Conservation (phyloP, 2,797 vertebrate species). For the Enteromius paludinosus region DNA sequence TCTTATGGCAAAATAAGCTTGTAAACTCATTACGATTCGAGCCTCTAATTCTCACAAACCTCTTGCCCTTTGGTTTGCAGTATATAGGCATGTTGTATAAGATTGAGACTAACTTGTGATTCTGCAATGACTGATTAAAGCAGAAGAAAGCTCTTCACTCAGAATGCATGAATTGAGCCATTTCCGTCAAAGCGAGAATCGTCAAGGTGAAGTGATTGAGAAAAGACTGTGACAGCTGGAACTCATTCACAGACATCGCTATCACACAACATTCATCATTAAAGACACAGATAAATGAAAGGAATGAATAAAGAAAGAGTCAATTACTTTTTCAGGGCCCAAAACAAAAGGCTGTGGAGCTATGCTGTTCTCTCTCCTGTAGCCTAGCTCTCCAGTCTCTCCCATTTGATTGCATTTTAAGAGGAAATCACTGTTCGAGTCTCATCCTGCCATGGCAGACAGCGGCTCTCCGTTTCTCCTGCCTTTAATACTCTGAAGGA, state of each 20-base stretch:
- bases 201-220: background rate
- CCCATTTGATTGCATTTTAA: constrained; percentile 1
- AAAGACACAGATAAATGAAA: background rate
- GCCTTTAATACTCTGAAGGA: constrained; percentile 21
- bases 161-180: constrained; percentile 5
- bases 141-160: background rate
- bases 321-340: background rate
- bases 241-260: background rate
- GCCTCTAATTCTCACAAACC: background rate
- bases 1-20: background rate
- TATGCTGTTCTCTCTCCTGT: background rate
- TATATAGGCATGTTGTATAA: background rate
- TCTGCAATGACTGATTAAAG: background rate
- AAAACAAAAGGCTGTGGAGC: background rate
- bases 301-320: background rate
- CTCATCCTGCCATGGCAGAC: constrained; percentile 5
- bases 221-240: background rate
- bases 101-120: background rate
- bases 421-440: constrained; percentile 16
- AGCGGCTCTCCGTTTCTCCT: background rate
- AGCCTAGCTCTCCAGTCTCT: background rate
- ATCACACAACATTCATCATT: background rate
- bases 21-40: background rate
- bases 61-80: background rate
- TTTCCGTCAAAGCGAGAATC: background rate